Base-by-base conservation (phyloP, 1,140 invertebrate genomes). In the Reticulitermes speratus region DNA sequence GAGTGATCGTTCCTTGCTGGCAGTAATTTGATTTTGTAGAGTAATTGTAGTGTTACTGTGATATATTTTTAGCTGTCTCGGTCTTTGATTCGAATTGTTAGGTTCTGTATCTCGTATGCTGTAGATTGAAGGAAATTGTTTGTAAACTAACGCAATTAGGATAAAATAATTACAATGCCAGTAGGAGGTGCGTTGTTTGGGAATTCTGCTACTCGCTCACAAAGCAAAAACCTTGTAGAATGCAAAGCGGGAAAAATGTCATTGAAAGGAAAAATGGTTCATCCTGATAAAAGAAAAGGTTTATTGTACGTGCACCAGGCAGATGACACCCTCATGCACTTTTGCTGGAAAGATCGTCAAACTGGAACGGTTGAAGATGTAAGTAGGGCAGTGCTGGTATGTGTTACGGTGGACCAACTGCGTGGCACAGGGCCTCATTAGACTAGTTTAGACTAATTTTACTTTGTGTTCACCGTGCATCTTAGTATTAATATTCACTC, bases 241-340 rank as follows among this genome's bases (percentile, higher is more conserved):
- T 98, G 99, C 90, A 95, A 97, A 90, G 98, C 98, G 86, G 98
- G 98, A 30, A 98, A 98, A 93, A 99, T 99, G 98, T 96, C 94
- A 85, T 93, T 98, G 92, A 97, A 97, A 90, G 97, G 97, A 69
- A 97, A 97, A 89, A 98, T 97, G 95, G 97, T 99, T 19, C 95
- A 97, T 90, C 97, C 99, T 0, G 98, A 99, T 90, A 98, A 97
- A 88, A 95, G 98, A 88, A 99, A 99, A 92, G 98, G 98, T 23
- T 91, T 97, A 38, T 93, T 99, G 5, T 99, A 98, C 91, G 94
- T 99, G 86, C 97, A 98, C 90, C 98, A 99, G 90, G 96, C 97
- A 44, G 98, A 99, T 87, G 99, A 99, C 91, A 96, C 97, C 16
- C 92, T 99, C 44, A 98, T 98, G 95, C 98, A 99, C 92, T 98